phyloP scores from a whole-genome alignment of 1,140 invertebrate species.

The Drosophila mayri region DNA sequence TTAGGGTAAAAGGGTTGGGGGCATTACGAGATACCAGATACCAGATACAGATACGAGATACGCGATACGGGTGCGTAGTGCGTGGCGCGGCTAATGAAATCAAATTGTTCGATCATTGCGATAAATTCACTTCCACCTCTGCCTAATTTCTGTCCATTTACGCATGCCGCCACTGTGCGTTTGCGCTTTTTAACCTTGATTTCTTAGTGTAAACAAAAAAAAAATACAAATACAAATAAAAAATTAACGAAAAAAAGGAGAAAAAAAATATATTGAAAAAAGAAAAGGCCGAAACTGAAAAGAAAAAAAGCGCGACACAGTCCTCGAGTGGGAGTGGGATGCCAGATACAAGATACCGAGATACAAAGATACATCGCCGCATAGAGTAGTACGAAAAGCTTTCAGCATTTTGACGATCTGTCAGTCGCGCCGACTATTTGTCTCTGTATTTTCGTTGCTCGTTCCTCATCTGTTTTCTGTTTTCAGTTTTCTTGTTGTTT shows the following conservation, averaged over 20 bases:
- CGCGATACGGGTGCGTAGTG: not conserved
- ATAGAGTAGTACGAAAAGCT: slow-evolving; percentile 72
- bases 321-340: slow-evolving; percentile 41
- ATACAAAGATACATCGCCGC: slow-evolving; percentile 57
- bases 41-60: slow-evolving; percentile 4
- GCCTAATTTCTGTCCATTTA: slow-evolving; percentile 61
- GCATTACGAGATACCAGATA: slow-evolving; percentile 8
- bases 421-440: slow-evolving; percentile 58
- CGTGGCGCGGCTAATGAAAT: slow-evolving; percentile 47
- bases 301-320: slow-evolving; percentile 22
- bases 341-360: slow-evolving; percentile 43
- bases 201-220: slow-evolving; percentile 77
- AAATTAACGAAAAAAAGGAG: slow-evolving; percentile 15
- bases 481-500: slow-evolving; percentile 38
- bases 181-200: slow-evolving; percentile 76
- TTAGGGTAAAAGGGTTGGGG: not conserved
- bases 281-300: slow-evolving; percentile 15
- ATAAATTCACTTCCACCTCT: slow-evolving; percentile 77
- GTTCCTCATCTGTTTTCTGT: slow-evolving; percentile 29
- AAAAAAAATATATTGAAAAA: slow-evolving; percentile 37
- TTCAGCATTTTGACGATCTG: slow-evolving; percentile 65
- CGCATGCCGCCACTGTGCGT: slow-evolving; percentile 60
- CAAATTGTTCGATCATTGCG: slow-evolving; percentile 76
- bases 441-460: slow-evolving; percentile 36
- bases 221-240: slow-evolving; percentile 31